These are phyloP conservation scores for Thermophis baileyi DNA, from an alignment of 2,113 vertebrate species.

Conservation along the genomic window DNA sequence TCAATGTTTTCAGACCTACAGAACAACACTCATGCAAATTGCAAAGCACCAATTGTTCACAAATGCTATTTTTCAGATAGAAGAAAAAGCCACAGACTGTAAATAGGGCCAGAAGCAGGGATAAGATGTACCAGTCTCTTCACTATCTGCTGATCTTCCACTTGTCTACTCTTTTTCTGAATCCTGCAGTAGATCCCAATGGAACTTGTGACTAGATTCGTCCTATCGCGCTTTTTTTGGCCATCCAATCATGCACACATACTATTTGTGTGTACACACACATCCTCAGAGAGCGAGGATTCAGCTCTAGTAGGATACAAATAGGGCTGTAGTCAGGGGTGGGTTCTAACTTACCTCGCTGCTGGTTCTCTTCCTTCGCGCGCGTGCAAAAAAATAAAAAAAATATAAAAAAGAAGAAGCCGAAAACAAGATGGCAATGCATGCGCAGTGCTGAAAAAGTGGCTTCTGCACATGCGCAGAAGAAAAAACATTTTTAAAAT, in stretches of 20 bases:
- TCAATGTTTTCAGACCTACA: not conserved
- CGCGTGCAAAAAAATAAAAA: too few relatives aligned
- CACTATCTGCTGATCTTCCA: not conserved
- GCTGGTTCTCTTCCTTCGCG: too few relatives aligned
- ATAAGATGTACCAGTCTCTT: not conserved
- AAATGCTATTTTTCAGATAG: not conserved
- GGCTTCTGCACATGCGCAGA: too few relatives aligned
- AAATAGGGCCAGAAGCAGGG: too few relatives aligned
- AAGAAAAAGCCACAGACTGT: not conserved
- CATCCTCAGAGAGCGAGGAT: not conserved
- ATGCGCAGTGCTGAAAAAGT: too few relatives aligned
- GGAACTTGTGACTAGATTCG: not conserved
- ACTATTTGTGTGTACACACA: not conserved
- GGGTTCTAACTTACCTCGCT: too few relatives aligned
- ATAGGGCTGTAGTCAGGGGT: too few relatives aligned
- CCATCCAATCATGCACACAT: not conserved
- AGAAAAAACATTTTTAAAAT: too few relatives aligned
- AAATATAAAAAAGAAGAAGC: too few relatives aligned
- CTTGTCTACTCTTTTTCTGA: not conserved
- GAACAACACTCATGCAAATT: not conserved
- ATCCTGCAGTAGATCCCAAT: not conserved
- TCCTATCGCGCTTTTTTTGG: not conserved
- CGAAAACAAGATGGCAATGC: too few relatives aligned
- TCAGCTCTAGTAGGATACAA: not conserved
- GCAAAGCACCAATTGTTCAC: not conserved